Percentiles rank a stretch among this genome's conserved stretches.
Conservation (phyloP, 2,888 invertebrate species). For the Polydrusus pterygomalis region DNA sequence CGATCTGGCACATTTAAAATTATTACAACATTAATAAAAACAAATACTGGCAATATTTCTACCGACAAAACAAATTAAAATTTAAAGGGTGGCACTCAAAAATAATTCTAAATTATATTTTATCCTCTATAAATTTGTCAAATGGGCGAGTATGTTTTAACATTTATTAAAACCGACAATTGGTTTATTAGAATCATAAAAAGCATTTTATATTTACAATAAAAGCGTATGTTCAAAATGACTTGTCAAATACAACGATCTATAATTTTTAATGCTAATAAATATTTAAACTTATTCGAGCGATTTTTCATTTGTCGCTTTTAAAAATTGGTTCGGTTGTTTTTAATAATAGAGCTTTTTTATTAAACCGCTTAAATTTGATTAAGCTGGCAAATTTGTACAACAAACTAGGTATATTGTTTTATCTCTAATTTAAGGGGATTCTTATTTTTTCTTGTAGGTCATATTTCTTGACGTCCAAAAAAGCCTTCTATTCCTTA, state of each 20-base stretch:
- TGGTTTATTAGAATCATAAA: conserved; percentile 51
- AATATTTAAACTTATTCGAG: conserved; percentile 28
- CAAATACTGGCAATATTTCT: conserved; percentile 52
- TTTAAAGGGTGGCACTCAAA: conserved; percentile 56
- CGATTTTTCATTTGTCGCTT: conserved; percentile 23
- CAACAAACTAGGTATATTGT: too few relatives aligned
- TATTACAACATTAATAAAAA: conserved; percentile 57
- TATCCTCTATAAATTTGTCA: conserved; percentile 55
- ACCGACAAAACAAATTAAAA: conserved; percentile 51
- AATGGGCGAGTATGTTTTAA: conserved; percentile 48
- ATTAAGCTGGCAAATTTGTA: not conserved
- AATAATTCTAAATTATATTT: conserved; percentile 57
- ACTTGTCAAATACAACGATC: conserved; percentile 51
- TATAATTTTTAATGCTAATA: conserved; percentile 46
- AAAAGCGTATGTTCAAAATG: conserved; percentile 39
- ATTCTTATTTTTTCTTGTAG: not conserved
- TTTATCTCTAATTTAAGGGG: too few relatives aligned
- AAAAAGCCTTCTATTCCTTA: too few relatives aligned
- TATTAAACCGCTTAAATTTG: not conserved
- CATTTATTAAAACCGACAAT: conserved; percentile 53
- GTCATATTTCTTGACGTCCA: too few relatives aligned
- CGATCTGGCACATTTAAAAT: conserved; percentile 49
- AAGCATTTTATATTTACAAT: conserved; percentile 52
- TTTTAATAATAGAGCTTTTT: not conserved
- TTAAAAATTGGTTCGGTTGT: conserved; percentile 19